Percentiles rank a stretch among this genome's conserved stretches.
Evolutionary conservation across 2,797 vertebrate genomes (phyloP).

Genomic region (Sebastes oblongus): DNA sequence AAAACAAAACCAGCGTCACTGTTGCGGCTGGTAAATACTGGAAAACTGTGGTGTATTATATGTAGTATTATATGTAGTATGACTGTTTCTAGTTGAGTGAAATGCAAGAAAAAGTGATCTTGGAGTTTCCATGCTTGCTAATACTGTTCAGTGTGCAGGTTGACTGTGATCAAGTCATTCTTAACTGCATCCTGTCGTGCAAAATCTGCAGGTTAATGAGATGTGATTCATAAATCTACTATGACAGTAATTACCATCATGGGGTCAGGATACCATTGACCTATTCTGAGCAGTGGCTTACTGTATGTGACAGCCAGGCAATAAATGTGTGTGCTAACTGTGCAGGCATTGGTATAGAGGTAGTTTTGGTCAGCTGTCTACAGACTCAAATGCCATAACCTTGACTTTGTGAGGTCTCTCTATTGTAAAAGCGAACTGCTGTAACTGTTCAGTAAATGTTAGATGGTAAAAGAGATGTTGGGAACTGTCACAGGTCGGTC

Average conservation of each 20-base stretch:
- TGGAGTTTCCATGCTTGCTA: neutral
- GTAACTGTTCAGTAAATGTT: neutral
- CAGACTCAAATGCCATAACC: neutral
- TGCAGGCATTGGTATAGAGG: neutral
- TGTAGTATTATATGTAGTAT: too few species aligned
- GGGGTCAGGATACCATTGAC: conserved; percentile 6
- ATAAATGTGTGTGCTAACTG: neutral
- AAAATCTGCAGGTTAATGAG: conserved; percentile 16
- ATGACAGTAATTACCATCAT: conserved; percentile 23
- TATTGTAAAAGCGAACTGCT: neutral
- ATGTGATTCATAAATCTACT: conserved; percentile 15
- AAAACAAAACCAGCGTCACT: too few species aligned
- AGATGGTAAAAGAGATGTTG: neutral
- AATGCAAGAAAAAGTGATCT: neutral
- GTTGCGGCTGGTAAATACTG: too few species aligned
- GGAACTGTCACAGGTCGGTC: neutral
- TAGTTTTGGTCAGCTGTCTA: neutral
- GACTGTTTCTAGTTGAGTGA: too few species aligned
- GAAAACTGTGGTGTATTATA: neutral
- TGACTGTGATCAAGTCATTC: neutral
- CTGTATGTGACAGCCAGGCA: conserved; percentile 2
- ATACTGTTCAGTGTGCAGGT: neutral
- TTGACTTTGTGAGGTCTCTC: neutral
- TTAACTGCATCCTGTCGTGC: conserved; percentile 3
- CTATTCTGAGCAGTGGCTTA: neutral